phyloP scores from a whole-genome alignment of 2,888 invertebrate species.

The Phragmatobia fuliginosa region DNA sequence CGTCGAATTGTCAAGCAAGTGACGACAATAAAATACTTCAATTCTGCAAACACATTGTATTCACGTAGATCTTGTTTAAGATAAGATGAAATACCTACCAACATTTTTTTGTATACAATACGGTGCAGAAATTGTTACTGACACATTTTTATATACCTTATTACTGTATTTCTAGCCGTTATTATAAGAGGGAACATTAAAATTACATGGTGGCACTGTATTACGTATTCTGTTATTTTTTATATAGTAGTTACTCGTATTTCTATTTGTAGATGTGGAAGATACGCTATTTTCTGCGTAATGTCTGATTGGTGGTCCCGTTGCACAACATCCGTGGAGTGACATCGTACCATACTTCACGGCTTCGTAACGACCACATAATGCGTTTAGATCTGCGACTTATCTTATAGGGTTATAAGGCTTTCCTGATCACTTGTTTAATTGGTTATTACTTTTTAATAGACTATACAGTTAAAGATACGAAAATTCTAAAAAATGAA shows the following conservation, averaged over 20 bases:
- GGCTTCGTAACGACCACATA: conserved; percentile 36
- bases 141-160: conserved; percentile 17
- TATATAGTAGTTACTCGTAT: conserved; percentile 37
- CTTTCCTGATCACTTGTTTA: conserved; percentile 1
- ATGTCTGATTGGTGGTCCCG: conserved; percentile 74
- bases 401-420: conserved; percentile 5
- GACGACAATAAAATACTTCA: neutral
- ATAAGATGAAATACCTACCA: conserved; percentile 34
- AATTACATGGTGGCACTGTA: conserved; percentile 20
- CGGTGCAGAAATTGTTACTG: conserved; percentile 32
- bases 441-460: neutral
- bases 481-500: neutral
- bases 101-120: conserved; percentile 31
- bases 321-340: conserved; percentile 59
- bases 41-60: conserved; percentile 23
- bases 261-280: conserved; percentile 55
- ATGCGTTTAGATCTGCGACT: conserved; percentile 19
- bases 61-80: conserved; percentile 40
- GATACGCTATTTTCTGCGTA: conserved; percentile 72
- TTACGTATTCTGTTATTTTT: conserved; percentile 36
- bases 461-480: neutral
- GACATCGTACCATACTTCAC: conserved; percentile 29
- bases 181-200: conserved; percentile 25
- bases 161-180: conserved; percentile 27
- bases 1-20: neutral